A percentile compares a stretch with the other conserved stretches of the same genome.
These are phyloP conservation scores for Anguilla rostrata DNA, from an alignment of 2,113 vertebrate genomes.

Conservation along the genomic window DNA sequence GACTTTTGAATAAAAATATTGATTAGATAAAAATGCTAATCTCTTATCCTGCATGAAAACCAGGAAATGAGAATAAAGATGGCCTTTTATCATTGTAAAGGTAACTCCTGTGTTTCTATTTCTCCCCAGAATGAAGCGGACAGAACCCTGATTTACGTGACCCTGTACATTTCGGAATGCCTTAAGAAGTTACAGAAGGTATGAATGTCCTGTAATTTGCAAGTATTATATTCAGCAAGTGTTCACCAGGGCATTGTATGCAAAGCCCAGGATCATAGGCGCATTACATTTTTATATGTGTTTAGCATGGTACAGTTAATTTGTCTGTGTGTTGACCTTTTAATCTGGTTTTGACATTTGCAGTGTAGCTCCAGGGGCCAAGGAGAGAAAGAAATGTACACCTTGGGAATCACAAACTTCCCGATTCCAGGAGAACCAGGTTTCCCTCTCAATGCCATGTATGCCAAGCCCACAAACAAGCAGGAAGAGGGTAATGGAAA, in stretches of 20 bases:
- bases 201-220: conserved; percentile 24
- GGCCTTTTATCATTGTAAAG: not conserved
- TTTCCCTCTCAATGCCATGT: conserved; percentile 97
- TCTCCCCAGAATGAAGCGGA: conserved; percentile 90
- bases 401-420: conserved; percentile 93
- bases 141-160: conserved; percentile 94
- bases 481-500: conserved; percentile 71
- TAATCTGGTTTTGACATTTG: conserved; percentile 39
- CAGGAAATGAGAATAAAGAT: not conserved
- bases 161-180: conserved; percentile 97
- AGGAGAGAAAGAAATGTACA: conserved; percentile 99
- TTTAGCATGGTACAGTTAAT: not conserved
- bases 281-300: not conserved
- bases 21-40: too few relatives aligned
- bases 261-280: not conserved
- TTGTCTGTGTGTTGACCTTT: not conserved
- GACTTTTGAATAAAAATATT: too few relatives aligned
- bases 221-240: not conserved
- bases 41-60: not conserved
- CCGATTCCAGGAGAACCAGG: conserved; percentile 98
- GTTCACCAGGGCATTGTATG: not conserved
- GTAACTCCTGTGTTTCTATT: conserved; percentile 30
- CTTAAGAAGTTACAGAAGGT: conserved; percentile 98
- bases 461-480: conserved; percentile 70
- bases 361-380: conserved; percentile 94